These are phyloP conservation scores for Clupea harengus DNA, from an alignment of 2,113 vertebrate genomes.

Conservation along the genomic window DNA sequence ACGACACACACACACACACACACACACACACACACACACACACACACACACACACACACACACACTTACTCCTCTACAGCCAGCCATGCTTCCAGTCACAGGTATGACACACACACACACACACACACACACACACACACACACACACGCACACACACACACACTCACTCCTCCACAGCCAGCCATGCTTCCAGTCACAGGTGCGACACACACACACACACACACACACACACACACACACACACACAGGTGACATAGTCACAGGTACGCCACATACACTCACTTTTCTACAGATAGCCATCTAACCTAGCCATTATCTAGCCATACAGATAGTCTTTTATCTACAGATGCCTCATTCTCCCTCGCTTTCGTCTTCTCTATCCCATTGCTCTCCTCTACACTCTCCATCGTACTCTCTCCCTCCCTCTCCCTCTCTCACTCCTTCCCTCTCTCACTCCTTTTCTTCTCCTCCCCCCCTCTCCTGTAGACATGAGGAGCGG, in stretches of 20 bases:
- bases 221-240: background rate
- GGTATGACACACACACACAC: slow-evolving; percentile 56
- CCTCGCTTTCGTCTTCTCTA: no score
- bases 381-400: background rate
- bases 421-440: background rate
- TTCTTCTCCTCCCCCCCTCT: background rate
- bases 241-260: slow-evolving; percentile 72
- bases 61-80: slow-evolving; percentile 94
- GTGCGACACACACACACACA: slow-evolving; percentile 51
- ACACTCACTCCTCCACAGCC: slow-evolving; percentile 92
- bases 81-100: slow-evolving; percentile 91
- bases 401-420: background rate
- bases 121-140: background rate
- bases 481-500: slow-evolving; percentile 88
- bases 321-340: background rate
- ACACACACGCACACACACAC: slow-evolving; percentile 74
- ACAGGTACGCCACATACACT: slow-evolving; percentile 27
- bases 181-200: slow-evolving; percentile 91
- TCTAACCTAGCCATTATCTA: background rate
- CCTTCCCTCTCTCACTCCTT: background rate
- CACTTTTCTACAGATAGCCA: background rate
- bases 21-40: background rate
- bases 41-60: slow-evolving; percentile 78
- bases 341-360: no score
- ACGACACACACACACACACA: slow-evolving; percentile 20